A percentile compares a stretch with the other conserved stretches of the same genome.
phyloP scores from a whole-genome alignment of 2,113 vertebrate genomes.

The Numenius arquata region DNA sequence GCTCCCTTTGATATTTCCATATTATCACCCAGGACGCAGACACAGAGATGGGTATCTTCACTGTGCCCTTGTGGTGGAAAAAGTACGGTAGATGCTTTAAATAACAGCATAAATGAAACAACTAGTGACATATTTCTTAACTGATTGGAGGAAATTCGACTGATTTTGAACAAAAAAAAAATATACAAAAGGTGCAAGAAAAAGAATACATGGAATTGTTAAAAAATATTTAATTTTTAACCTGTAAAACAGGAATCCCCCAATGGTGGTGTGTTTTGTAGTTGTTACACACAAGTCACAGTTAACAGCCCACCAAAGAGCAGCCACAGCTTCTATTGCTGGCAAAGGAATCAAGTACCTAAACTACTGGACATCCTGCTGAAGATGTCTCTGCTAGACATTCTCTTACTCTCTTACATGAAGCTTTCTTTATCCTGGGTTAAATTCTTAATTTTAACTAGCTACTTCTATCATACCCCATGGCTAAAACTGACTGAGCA shows the following conservation, averaged over 20 bases:
- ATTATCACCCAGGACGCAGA: not conserved
- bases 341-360: not conserved
- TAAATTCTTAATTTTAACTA: not conserved
- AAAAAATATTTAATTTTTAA: not conserved
- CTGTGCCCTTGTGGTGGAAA: not conserved
- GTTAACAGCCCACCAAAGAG: not conserved
- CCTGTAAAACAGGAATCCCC: not conserved
- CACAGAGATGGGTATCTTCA: not conserved
- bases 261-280: not conserved
- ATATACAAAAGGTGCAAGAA: not conserved
- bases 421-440: rapidly evolving
- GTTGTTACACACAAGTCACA: not conserved
- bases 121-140: not conserved
- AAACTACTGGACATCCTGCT: not conserved
- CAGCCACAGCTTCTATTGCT: not conserved
- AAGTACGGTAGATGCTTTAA: not conserved
- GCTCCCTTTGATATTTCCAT: not conserved
- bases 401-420: not conserved
- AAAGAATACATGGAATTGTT: not conserved
- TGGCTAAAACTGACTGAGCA: not conserved
- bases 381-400: not conserved
- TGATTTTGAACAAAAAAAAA: not conserved
- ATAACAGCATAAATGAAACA: not conserved
- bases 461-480: not conserved
- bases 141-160: not conserved